phyloP scores from a whole-genome alignment of 1,140 invertebrate species.

The Formica exsecta region DNA sequence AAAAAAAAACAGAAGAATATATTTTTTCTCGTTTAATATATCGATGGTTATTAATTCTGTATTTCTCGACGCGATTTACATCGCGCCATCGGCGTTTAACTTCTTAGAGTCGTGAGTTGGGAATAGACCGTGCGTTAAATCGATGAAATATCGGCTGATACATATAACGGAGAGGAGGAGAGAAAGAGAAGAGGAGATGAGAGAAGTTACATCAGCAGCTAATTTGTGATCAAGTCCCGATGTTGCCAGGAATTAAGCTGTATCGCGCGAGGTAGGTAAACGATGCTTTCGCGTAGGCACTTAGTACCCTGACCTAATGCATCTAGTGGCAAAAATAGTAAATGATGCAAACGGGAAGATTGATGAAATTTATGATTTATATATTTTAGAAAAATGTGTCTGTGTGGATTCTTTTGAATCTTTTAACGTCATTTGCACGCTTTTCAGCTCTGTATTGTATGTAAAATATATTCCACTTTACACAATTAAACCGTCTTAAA shows the following conservation, averaged over 20 bases:
- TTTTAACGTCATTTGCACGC: background rate
- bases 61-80: background rate
- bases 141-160: conserved; percentile 19
- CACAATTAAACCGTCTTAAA: background rate
- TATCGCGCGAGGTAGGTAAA: conserved; percentile 8
- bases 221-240: conserved; percentile 51
- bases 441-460: background rate
- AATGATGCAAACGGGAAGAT: background rate
- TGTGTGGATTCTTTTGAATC: background rate
- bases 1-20: background rate
- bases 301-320: background rate
- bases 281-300: background rate
- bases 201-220: conserved; percentile 9
- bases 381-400: background rate
- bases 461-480: background rate
- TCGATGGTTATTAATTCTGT: conserved; percentile 29
- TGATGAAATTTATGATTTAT: conserved; percentile 28
- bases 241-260: conserved; percentile 18
- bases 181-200: background rate
- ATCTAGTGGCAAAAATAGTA: background rate
- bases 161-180: background rate
- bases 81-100: background rate
- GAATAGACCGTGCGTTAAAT: background rate
- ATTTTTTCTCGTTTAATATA: conserved; percentile 30
- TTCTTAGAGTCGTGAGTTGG: background rate